These are phyloP conservation scores for Drosophila kohkoa DNA, from an alignment of 1,140 invertebrate genomes.

Conservation along the genomic window DNA sequence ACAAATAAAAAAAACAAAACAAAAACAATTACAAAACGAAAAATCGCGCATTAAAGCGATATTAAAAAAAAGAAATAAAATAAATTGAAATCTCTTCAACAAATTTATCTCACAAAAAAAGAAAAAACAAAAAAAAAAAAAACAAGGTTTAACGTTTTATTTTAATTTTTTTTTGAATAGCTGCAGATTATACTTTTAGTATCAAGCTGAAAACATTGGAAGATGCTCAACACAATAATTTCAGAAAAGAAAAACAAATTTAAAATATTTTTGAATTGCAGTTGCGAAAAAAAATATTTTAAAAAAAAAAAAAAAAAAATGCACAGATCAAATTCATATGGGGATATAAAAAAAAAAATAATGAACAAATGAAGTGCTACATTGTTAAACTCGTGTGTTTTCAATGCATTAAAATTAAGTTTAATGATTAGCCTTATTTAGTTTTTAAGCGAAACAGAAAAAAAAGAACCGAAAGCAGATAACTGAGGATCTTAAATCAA, in stretches of 20 bases:
- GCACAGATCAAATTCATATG: neutral
- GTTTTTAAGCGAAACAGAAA: conserved; percentile 1
- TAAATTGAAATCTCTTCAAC: conserved; percentile 7
- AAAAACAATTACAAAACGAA: conserved; percentile 25
- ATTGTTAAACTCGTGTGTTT: conserved; percentile 4
- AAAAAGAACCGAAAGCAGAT: neutral
- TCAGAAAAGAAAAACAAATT: neutral
- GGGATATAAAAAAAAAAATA: conserved; percentile 25
- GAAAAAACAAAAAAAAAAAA: neutral
- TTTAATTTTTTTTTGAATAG: neutral
- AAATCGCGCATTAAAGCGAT: conserved; percentile 19
- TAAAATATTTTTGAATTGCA: neutral
- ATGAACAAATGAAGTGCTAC: conserved; percentile 12
- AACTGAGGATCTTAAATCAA: neutral
- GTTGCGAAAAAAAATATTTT: neutral
- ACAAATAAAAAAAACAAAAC: neutral
- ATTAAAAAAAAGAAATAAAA: conserved; percentile 17
- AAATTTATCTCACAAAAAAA: conserved; percentile 1
- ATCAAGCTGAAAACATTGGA: neutral
- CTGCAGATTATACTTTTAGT: neutral
- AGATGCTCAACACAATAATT: neutral
- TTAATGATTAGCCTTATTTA: conserved; percentile 11
- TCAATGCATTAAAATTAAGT: conserved; percentile 7
- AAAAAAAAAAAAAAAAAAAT: neutral
- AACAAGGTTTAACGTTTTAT: neutral